Base-by-base conservation (phyloP, 2,797 vertebrate species). In the Spea hammondii region DNA sequence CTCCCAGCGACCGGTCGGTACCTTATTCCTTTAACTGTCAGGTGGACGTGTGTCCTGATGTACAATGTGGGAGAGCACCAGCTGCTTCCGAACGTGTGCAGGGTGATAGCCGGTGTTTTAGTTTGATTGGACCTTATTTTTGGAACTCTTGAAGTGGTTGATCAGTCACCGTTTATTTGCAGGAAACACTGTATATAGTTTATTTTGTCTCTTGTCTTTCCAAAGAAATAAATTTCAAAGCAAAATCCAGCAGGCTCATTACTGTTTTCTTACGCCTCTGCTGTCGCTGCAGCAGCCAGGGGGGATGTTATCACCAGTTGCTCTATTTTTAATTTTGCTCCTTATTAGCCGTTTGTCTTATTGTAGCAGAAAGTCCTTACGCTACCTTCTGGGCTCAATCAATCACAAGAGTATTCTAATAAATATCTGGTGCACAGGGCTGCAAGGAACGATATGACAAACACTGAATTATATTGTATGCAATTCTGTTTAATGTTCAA, bases 171-270 rank as follows among this genome's bases (percentile, higher is more conserved):
- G 47, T 79, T 74, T 79, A 64, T 79, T 73, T 12, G 17, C 44
- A 11, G 17, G n/a, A n/a, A 53, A 44, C 44, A 75, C 70, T 80
- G 78, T 80, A 80, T 59, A 75, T 12, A 32, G 13, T 17, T n/a
- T 14, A 8, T 53, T 50, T 51, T 51, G 49, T 69, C 12, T 70
- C 57, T 73, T n/a, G 4, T 67, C 74, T 32, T 51, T 13, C 67
- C 59, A 60, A 64, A 47, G 8, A 74, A 79, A 80, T 80, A 80
- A 80, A 80, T 65, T 70, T 75, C 4, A 17, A 48, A 75, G 72
- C 72, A 80, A 80, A 80, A 62, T 55, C n/a, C 10, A 55, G 11
- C 32, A 3, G 2, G 3, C 32, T 32, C 32, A 32, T 32, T 3
- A 32, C 32, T 32, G 32, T 32, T 32, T 32, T 32, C 32, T 32